phyloP scores from a whole-genome alignment of 2,113 vertebrate genomes.

The Panthera leo region DNA sequence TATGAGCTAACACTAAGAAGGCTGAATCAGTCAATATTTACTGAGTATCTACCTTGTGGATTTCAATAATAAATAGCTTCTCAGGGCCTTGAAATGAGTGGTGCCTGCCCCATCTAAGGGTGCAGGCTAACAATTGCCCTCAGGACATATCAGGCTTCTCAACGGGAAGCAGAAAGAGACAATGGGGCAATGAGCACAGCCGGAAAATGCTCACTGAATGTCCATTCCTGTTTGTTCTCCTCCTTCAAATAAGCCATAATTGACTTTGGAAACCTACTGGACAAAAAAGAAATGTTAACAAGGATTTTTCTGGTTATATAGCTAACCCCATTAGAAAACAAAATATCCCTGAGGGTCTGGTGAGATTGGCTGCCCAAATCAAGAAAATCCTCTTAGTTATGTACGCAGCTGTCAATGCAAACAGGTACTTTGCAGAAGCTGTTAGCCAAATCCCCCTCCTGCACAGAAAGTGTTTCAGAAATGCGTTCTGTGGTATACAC shows the following conservation, averaged over 20 bases:
- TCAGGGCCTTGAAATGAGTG: background rate
- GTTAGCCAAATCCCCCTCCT: background rate
- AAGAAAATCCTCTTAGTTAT: slow-evolving; percentile 18
- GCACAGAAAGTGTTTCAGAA: background rate
- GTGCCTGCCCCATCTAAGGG: too few relatives aligned
- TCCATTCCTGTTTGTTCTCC: background rate
- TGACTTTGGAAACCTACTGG: background rate
- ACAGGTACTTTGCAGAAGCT: background rate
- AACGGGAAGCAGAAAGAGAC: background rate
- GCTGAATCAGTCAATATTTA: background rate
- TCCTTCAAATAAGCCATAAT: slow-evolving; percentile 6
- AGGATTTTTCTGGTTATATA: background rate
- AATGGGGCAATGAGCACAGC: background rate
- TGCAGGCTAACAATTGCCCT: background rate
- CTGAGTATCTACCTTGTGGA: background rate
- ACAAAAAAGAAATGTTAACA: slow-evolving; percentile 27
- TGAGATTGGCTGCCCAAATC: background rate
- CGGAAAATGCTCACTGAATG: background rate
- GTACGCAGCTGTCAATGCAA: background rate
- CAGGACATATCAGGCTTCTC: accelerated
- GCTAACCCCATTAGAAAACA: background rate
- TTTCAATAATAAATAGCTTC: background rate
- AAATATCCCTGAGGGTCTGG: background rate
- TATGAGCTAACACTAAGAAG: background rate
- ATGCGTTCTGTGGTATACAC: background rate